These are phyloP conservation scores for Chanos chanos DNA, from an alignment of 2,797 vertebrate genomes.

Conservation along the genomic window DNA sequence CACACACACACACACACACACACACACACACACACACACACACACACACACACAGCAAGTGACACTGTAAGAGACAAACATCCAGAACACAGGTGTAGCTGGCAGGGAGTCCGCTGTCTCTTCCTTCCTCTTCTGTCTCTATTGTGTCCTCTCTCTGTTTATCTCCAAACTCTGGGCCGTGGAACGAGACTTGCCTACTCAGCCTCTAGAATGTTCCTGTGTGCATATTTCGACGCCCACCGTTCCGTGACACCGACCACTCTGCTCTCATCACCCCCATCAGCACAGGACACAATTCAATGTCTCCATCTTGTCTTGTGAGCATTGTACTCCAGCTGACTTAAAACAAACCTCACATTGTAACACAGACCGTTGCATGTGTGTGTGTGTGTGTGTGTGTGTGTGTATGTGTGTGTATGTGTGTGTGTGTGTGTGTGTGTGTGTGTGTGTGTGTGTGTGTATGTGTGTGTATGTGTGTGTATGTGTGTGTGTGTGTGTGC, in stretches of 20 bases:
- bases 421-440: no score
- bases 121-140: not conserved
- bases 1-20: conserved; percentile 44
- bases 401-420: no score
- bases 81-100: not conserved
- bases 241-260: conserved; percentile 25
- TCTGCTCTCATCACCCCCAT: no score
- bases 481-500: not conserved
- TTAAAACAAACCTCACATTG: no score
- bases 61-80: conserved; percentile 27
- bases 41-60: conserved; percentile 20
- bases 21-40: conserved; percentile 31
- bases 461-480: no score
- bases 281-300: no score
- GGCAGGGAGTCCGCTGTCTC: conserved; percentile 1
- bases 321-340: no score
- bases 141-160: conserved; percentile 17
- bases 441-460: no score
- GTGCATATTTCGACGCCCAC: conserved; percentile 10
- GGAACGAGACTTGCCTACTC: conserved; percentile 36
- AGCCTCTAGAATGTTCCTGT: conserved; percentile 21
- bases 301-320: no score
- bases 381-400: no score
- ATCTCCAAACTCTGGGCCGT: conserved; percentile 22
- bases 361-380: no score